Evolutionary conservation across 2,797 vertebrate species (phyloP).

Genomic region (Sebastes taczanowskii): DNA sequence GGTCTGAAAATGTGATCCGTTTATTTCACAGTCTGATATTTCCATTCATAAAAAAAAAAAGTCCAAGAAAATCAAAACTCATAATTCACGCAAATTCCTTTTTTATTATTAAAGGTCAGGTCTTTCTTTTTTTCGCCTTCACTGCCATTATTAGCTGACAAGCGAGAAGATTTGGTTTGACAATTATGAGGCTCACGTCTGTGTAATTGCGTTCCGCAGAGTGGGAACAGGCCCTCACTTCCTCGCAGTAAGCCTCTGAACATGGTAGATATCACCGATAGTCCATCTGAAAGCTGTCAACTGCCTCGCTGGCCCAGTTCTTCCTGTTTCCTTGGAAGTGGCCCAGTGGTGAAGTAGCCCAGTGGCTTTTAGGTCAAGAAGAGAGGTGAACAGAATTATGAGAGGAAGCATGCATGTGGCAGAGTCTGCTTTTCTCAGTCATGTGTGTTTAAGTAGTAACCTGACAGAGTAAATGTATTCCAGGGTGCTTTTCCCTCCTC

Average conservation of each 20-base stretch:
- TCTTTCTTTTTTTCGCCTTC: slow-evolving; percentile 15
- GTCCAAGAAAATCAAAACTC: slow-evolving; percentile 41
- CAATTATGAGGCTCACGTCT: slow-evolving; percentile 65
- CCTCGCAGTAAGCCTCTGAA: slow-evolving; percentile 61
- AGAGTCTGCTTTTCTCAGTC: slow-evolving; percentile 82
- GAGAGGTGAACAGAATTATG: slow-evolving; percentile 83
- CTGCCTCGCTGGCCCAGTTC: slow-evolving; percentile 54
- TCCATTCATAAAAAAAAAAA: slow-evolving; percentile 49
- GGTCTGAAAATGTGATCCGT: slow-evolving; percentile 44
- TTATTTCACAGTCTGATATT: slow-evolving; percentile 54
- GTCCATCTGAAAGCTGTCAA: slow-evolving; percentile 77
- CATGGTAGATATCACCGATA: slow-evolving; percentile 65
- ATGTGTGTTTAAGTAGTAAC: slow-evolving; percentile 79
- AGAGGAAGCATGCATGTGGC: slow-evolving; percentile 82
- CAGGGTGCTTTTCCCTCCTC: slow-evolving; percentile 44
- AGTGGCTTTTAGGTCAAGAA: slow-evolving; percentile 79
- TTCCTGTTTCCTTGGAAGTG: slow-evolving; percentile 78
- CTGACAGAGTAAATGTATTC: slow-evolving; percentile 81
- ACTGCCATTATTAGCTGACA: slow-evolving; percentile 42
- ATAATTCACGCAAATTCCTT: slow-evolving; percentile 45
- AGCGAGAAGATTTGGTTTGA: slow-evolving; percentile 58
- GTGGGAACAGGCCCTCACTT: slow-evolving; percentile 61
- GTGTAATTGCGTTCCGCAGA: slow-evolving; percentile 60
- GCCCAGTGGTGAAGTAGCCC: slow-evolving; percentile 70
- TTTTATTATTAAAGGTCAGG: slow-evolving; percentile 37